phyloP scores from a whole-genome alignment of 2,888 invertebrate species.

The Calameuta pallipes region DNA sequence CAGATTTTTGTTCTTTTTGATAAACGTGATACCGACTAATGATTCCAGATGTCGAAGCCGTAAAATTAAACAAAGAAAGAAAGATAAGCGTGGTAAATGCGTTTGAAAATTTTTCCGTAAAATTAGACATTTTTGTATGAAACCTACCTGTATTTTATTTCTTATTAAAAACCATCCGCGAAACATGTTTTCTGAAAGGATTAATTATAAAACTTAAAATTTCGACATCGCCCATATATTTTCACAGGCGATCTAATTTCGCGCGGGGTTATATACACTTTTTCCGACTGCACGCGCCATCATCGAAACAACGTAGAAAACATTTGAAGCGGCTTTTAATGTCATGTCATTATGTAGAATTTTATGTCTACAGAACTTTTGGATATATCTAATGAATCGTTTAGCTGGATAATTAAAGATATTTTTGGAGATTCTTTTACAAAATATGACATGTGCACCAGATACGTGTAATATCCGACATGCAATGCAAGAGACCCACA shows the following conservation, averaged over 20 bases:
- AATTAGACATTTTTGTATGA: neutral
- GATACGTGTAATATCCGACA: conserved; percentile 20
- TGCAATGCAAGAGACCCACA: neutral
- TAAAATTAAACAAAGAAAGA: too few species aligned
- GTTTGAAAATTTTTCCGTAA: neutral
- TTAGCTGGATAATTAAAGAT: neutral
- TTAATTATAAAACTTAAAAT: neutral
- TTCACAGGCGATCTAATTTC: neutral
- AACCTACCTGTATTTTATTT: neutral
- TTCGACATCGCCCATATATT: neutral
- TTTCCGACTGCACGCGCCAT: neutral
- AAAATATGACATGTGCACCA: conserved; percentile 34
- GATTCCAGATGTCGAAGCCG: too few species aligned
- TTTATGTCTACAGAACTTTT: neutral
- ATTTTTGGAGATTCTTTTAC: neutral
- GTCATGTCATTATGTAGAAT: neutral
- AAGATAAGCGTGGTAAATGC: conserved; percentile 13
- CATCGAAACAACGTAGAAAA: neutral
- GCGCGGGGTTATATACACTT: too few species aligned
- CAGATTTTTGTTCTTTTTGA: neutral
- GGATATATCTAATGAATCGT: neutral
- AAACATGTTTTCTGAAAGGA: neutral
- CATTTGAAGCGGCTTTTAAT: neutral
- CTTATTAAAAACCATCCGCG: neutral
- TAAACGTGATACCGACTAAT: conserved; percentile 8